Evolutionary conservation across 2,113 vertebrate species (phyloP).

Genomic region (Dascyllus trimaculatus): DNA sequence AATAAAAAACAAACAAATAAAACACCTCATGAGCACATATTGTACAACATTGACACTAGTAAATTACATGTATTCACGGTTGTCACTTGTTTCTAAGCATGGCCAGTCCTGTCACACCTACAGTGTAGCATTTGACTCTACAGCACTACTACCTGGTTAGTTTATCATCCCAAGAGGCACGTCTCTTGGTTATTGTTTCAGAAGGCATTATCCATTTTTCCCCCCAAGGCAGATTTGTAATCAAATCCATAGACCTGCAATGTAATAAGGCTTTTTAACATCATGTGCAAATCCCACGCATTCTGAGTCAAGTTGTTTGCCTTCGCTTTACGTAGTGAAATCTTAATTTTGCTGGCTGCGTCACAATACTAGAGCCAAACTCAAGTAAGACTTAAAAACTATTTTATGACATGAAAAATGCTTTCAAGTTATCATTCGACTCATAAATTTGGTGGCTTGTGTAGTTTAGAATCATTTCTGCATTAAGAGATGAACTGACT

Average conservation of each 20-base stretch:
- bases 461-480: constrained; percentile 17
- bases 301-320: constrained; percentile 52
- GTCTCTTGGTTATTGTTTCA: constrained; percentile 74
- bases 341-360: constrained; percentile 42
- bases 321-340: constrained; percentile 34
- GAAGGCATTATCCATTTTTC: constrained; percentile 68
- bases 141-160: constrained; percentile 70
- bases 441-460: constrained; percentile 8
- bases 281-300: constrained; percentile 80
- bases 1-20: constrained; percentile 28
- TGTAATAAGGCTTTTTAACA: constrained; percentile 77
- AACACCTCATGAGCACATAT: constrained; percentile 43
- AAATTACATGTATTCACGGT: constrained; percentile 39
- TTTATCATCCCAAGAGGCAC: constrained; percentile 71
- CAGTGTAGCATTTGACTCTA: constrained; percentile 58
- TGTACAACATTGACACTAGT: constrained; percentile 54
- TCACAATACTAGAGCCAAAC: constrained; percentile 52
- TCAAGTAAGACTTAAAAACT: constrained; percentile 62
- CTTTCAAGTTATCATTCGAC: constrained; percentile 28
- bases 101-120: constrained; percentile 57
- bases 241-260: constrained; percentile 61
- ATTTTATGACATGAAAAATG: constrained; percentile 42
- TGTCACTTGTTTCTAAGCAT: constrained; percentile 41
- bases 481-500: constrained; percentile 27
- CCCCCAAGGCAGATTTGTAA: constrained; percentile 67